These are phyloP conservation scores for Nerophis ophidion DNA, from an alignment of 2,113 vertebrate genomes.

Conservation along the genomic window DNA sequence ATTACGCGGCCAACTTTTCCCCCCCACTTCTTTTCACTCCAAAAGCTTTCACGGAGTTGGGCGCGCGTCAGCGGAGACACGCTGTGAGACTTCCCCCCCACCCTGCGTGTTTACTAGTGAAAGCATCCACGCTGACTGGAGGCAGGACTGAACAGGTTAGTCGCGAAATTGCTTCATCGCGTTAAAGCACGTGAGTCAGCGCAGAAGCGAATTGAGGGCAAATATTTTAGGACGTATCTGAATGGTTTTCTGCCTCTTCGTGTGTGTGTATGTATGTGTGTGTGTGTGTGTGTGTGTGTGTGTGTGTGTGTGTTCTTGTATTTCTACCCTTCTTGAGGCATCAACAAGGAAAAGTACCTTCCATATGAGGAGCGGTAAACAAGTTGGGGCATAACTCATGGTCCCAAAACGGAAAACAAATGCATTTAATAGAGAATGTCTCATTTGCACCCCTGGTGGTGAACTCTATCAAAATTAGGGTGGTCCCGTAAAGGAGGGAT, in stretches of 20 bases:
- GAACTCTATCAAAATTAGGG: too few relatives aligned
- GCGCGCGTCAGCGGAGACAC: background rate
- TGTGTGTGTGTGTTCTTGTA: too few relatives aligned
- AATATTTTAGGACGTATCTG: conserved; percentile 11
- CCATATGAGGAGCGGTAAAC: too few relatives aligned
- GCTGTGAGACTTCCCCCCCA: conserved; percentile 20
- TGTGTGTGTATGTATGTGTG: too few relatives aligned
- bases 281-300: too few relatives aligned
- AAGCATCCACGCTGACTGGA: conserved; percentile 39
- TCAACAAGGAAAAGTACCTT: too few relatives aligned
- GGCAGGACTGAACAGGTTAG: conserved; percentile 67
- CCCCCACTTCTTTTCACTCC: background rate
- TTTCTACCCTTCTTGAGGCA: too few relatives aligned
- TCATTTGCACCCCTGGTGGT: too few relatives aligned
- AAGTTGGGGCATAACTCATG: too few relatives aligned
- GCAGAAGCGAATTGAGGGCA: conserved; percentile 27
- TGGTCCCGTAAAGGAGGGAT: too few relatives aligned
- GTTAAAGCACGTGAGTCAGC: conserved; percentile 42
- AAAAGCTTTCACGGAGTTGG: background rate
- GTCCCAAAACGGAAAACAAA: too few relatives aligned
- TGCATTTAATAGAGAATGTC: too few relatives aligned
- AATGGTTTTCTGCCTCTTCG: conserved; percentile 4
- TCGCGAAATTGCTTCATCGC: conserved; percentile 49
- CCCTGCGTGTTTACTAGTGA: conserved; percentile 41
- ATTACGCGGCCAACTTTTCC: conserved; percentile 24